A percentile compares a stretch with the other conserved stretches of the same genome.
These are phyloP conservation scores for Hoplostethus atlanticus DNA, from an alignment of 2,797 vertebrate genomes.

Conservation along the genomic window DNA sequence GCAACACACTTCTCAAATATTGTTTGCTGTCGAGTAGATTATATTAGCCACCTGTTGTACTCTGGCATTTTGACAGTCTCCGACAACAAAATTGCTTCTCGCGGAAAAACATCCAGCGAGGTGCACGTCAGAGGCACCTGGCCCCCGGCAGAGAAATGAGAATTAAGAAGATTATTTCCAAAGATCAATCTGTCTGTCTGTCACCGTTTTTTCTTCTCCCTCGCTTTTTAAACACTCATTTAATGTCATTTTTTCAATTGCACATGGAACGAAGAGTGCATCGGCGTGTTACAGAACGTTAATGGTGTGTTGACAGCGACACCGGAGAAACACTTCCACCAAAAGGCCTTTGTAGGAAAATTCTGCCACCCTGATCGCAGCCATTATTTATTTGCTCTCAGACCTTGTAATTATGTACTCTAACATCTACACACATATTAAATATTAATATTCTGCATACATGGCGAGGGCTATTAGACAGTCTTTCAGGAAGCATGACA, in stretches of 20 bases:
- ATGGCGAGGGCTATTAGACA: slow-evolving; percentile 23
- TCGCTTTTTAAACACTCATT: slow-evolving; percentile 31
- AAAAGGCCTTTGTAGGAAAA: not conserved
- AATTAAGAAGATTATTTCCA: slow-evolving; percentile 64
- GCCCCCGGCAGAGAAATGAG: slow-evolving; percentile 15
- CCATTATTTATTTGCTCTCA: slow-evolving; percentile 1
- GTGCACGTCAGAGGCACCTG: slow-evolving; percentile 43
- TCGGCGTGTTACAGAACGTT: slow-evolving; percentile 17
- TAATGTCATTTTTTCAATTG: slow-evolving; percentile 33
- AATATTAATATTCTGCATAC: slow-evolving; percentile 24
- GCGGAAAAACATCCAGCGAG: slow-evolving; percentile 33
- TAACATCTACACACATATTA: not conserved
- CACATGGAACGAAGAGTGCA: slow-evolving; percentile 38
- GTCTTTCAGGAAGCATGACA: slow-evolving; percentile 41
- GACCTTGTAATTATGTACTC: not conserved
- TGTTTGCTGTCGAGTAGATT: slow-evolving; percentile 46
- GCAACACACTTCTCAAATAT: slow-evolving; percentile 29
- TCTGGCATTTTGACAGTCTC: slow-evolving; percentile 68
- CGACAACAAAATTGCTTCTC: slow-evolving; percentile 54
- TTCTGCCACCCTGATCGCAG: not conserved
- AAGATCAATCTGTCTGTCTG: slow-evolving; percentile 67
- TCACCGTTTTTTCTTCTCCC: slow-evolving; percentile 33
- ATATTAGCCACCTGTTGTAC: slow-evolving; percentile 81
- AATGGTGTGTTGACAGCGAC: not conserved
- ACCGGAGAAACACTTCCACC: not conserved